Base-by-base conservation (phyloP, 1,140 invertebrate species). In the Bilobella aurantiaca region DNA sequence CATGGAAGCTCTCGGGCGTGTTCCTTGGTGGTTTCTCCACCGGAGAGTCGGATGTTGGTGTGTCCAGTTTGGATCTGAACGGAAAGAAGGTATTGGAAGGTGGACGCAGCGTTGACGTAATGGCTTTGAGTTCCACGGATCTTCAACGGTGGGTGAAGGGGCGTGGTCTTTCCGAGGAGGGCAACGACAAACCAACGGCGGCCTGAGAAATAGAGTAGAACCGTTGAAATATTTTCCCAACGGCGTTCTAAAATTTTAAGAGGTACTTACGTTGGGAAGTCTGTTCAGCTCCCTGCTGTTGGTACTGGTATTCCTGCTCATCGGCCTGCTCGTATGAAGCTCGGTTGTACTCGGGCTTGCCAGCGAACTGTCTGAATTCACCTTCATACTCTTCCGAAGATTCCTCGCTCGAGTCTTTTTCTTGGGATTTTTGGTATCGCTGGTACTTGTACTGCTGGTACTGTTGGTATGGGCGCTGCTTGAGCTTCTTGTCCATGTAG, bases 1-100 rank as follows among this genome's bases (percentile, higher is more conserved):
- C 29, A n/a, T 0, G 66, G 61, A 49, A 73, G 58, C 25, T 29
- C 25, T 21, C 66, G 37, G 12, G 67, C 68, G 46, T 66, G 66
- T 31, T 73, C 59, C 25, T 70, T 69, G 46, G 66, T 66, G 32
- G 68, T 56, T 14, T 68, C 64, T 31, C 68, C 71, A 46, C 60
- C 18, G 21, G 71, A 64, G 12, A 49, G 16, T 31, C 67, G 66
- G 42, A 70, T 3, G 28, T 31, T 67, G 31, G 66, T 56, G 5
- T 28, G 62, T 3, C 58, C 37, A 16, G 46, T n/a, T 0, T 25
- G 29, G 1, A 5, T 21, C 25, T 53, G n/a, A 8, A 3, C 28
- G 58, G 68, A 64, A 25, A 67, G 2, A 5, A 67, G 1, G 64
- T 66, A 70, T 57, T 73, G 71, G 37, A 71, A 58, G 16, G 61